phyloP scores from a whole-genome alignment of 2,113 vertebrate genomes.

The Nannobrachium achirus region DNA sequence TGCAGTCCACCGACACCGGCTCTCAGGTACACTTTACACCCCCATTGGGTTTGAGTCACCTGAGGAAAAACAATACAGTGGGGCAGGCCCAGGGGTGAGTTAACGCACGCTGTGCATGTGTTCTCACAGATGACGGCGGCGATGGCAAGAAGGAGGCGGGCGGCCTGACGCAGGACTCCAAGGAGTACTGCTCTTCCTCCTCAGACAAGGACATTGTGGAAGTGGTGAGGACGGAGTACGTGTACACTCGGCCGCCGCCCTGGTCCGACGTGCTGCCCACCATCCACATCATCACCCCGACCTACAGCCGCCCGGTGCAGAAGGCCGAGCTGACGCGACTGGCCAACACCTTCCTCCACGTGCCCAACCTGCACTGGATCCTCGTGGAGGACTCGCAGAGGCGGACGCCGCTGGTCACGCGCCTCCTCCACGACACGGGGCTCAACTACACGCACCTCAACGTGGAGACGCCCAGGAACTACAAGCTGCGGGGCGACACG shows the following conservation, averaged over 20 bases:
- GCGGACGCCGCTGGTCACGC: constrained; percentile 88
- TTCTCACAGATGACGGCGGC: constrained; percentile 88
- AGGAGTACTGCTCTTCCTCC: constrained; percentile 95
- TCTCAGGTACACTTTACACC: constrained; percentile 77
- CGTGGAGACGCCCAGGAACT: constrained; percentile 96
- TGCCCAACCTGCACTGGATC: constrained; percentile 98
- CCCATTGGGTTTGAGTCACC: constrained; percentile 75
- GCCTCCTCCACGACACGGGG: constrained; percentile 90
- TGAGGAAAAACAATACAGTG: constrained; percentile 70
- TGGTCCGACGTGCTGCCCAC: constrained; percentile 97
- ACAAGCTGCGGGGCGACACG: constrained; percentile 92
- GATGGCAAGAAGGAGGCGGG: constrained; percentile 84
- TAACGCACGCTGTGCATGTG: constrained; percentile 74
- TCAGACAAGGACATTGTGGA: constrained; percentile 98
- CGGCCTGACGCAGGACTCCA: constrained; percentile 86
- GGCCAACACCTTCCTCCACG: constrained; percentile 95
- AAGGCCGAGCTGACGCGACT: constrained; percentile 96
- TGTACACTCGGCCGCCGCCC: constrained; percentile 94
- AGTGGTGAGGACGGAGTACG: constrained; percentile 98
- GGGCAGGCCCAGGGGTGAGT: constrained; percentile 64
- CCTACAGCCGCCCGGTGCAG: constrained; percentile 95
- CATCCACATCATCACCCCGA: constrained; percentile 97
- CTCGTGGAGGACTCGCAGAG: constrained; percentile 95
- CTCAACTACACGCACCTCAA: constrained; percentile 99
- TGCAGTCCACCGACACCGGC: constrained; percentile 79